Evolutionary conservation across 2,797 vertebrate genomes (phyloP).

Genomic region (Danio jaintianensis): DNA sequence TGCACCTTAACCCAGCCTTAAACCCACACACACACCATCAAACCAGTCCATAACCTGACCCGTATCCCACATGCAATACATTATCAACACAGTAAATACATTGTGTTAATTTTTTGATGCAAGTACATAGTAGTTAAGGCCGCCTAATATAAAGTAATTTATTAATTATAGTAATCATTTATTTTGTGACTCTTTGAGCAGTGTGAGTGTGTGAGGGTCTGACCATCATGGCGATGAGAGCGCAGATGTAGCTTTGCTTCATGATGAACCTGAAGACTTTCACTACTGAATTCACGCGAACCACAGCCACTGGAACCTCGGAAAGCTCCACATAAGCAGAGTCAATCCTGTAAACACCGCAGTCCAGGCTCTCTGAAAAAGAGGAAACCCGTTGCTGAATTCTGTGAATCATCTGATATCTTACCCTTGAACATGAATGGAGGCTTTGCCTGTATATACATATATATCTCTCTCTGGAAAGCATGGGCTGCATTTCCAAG

Average conservation of each 20-base stretch:
- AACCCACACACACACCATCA: no score
- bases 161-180: no score
- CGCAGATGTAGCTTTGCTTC: constrained; percentile 95
- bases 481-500: constrained; percentile 26
- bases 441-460: background rate
- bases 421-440: constrained; percentile 30
- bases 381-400: background rate
- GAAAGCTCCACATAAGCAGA: constrained; percentile 76
- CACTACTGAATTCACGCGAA: constrained; percentile 75
- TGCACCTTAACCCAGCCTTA: no score
- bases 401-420: constrained; percentile 46
- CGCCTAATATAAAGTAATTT: no score
- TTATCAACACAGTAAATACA: no score
- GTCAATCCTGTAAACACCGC: constrained; percentile 64
- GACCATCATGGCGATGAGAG: constrained; percentile 96
- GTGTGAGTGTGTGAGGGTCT: constrained; percentile 54
- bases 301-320: constrained; percentile 42
- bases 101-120: no score
- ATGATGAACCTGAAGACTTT: constrained; percentile 90
- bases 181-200: no score
- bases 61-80: no score
- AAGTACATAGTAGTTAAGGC: no score
- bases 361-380: constrained; percentile 70
- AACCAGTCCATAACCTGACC: no score
- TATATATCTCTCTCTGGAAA: background rate